Conservation (phyloP, 2,888 invertebrate genomes). For the Calameuta pallipes region DNA sequence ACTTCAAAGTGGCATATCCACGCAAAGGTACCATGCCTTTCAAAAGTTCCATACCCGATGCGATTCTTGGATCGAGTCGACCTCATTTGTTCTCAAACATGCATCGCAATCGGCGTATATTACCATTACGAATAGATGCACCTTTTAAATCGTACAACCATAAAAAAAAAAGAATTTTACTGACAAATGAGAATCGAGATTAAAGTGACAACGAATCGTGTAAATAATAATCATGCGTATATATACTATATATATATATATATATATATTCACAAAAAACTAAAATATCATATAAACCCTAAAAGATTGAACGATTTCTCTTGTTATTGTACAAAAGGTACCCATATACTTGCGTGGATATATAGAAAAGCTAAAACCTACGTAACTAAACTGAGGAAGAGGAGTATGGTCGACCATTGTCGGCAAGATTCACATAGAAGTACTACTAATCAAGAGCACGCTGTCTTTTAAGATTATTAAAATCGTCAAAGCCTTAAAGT, state of each 20-base stretch:
- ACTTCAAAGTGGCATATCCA: conserved; percentile 58
- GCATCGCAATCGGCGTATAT: background rate
- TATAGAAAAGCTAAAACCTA: background rate
- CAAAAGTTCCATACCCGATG: conserved; percentile 35
- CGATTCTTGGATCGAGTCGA: background rate
- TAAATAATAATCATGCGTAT: background rate
- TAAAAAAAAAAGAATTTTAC: background rate
- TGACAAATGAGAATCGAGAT: background rate
- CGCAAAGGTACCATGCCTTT: conserved; percentile 33
- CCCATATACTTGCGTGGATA: background rate
- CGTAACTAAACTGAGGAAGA: background rate
- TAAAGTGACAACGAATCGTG: background rate
- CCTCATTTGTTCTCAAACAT: background rate
- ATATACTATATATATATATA: background rate
- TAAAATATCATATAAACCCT: background rate
- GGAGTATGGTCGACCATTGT: background rate
- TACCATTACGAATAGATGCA: background rate
- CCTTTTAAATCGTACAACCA: background rate
- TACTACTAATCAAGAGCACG: conserved; percentile 15
- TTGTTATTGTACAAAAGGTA: background rate
- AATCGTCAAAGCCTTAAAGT: conserved; percentile 61
- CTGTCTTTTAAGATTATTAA: conserved; percentile 64
- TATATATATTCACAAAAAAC: background rate
- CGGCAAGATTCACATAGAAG: background rate
- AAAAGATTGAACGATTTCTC: background rate